Evolutionary conservation across 2,797 vertebrate species (phyloP).

Genomic region (Rhinogobio ventralis): DNA sequence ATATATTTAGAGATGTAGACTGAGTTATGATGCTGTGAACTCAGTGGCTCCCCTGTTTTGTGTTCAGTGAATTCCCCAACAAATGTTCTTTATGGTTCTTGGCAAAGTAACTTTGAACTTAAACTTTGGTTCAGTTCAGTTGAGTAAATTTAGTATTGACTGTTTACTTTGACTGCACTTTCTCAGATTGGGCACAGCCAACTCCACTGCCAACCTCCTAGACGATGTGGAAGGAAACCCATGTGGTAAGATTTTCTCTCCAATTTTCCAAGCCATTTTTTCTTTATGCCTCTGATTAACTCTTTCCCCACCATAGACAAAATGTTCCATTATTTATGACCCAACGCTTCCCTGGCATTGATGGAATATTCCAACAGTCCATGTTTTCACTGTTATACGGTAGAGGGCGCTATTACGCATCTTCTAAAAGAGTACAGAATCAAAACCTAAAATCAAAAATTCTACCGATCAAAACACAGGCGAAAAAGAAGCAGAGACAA

Average conservation of each 20-base stretch:
- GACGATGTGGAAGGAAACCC: slow-evolving; percentile 91
- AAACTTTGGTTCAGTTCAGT: neutral
- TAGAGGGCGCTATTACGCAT: neutral
- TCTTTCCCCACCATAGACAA: neutral
- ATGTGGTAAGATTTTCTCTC: slow-evolving; percentile 81
- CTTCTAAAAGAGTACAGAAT: neutral
- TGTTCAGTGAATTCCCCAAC: neutral
- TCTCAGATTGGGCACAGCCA: slow-evolving; percentile 86
- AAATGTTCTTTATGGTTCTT: slow-evolving; percentile 1
- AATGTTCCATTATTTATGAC: neutral
- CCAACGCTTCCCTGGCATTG: neutral
- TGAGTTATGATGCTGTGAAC: neutral
- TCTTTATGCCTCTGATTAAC: neutral
- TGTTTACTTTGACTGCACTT: slow-evolving; percentile 75
- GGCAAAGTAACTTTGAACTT: neutral
- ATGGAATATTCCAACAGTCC: too few relatives aligned
- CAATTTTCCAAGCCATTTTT: neutral
- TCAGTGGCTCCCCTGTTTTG: neutral
- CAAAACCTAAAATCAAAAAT: too few relatives aligned
- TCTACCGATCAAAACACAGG: neutral
- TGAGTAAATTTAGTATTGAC: neutral
- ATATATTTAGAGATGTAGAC: neutral
- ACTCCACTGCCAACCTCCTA: slow-evolving; percentile 94
- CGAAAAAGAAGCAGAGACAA: neutral
- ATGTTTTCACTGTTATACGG: neutral